Evolutionary conservation across 2,797 vertebrate genomes (phyloP), one percentile per base, ranked within the genome.

Genomic region (Manis crassicaudata): DNA sequence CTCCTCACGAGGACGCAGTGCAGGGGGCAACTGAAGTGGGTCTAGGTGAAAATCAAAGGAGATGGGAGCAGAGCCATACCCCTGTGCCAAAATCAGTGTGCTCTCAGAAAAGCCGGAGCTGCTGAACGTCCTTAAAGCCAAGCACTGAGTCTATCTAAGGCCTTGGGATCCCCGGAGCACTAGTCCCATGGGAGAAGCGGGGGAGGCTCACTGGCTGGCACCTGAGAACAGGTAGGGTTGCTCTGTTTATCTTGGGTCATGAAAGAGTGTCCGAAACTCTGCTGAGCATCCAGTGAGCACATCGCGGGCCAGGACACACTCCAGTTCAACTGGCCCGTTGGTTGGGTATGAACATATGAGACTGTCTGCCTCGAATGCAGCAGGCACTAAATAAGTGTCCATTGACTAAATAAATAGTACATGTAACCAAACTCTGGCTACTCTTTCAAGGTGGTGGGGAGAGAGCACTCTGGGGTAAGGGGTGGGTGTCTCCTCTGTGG

Each of bases 111-210:
- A 23, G 60, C 89, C 11, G 37, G 43, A 29, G 63, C 40, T 32
- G 6, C 60, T 40, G 20, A 27, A 10, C 1, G 3, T 35, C 40
- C 52, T 58, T 29, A 58, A 17, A 85, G 60, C 67, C 72, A 21
- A 92, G 54, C 6, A 20, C 40, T 16, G 13, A 40, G 20, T 37
- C 75, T 75, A 90, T 25, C 25, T 65, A 6, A 81, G 88, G 21
- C 18, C 32, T 95, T 68, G 56, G 58, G 46, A 79, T 88, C 17
- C 18, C 73, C 21, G 27, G 32, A 54, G n/a, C 65, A 72, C 32
- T 92, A 95, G 85, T 56, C 77, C 92, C 32, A 11, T 52, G 35
- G 0, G n/a, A 70, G 12, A 35, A 94, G 43, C 18, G 56, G 92
- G 8, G 72, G 72, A 87, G 37, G 16, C 35, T 29, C 83, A 8